Base-by-base conservation (phyloP, 2,113 vertebrate species). In the Semnornis frantzii region DNA sequence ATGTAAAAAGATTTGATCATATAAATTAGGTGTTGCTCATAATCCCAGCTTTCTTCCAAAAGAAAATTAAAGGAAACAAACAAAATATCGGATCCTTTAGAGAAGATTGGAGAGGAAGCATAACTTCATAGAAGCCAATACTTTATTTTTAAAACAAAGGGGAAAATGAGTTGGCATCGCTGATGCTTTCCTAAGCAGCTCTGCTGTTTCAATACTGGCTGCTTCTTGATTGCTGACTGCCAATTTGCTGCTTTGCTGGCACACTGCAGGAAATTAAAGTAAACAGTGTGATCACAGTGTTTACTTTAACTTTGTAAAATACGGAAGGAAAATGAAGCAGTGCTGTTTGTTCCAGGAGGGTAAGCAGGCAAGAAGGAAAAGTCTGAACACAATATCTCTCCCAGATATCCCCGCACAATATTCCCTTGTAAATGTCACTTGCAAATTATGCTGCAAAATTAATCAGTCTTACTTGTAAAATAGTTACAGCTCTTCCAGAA, bases 241-340 rank as follows among this genome's bases (percentile, higher is more conserved):
- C 96, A 97, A 96, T 96, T 97, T 97, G 87, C 78, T 95, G 94
- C 91, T 96, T 96, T 92, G 94, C 93, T 96, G 94, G 94, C 94
- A 95, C 87, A 92, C 89, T 95, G 82, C 91, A 96, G 94, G 93
- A 96, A 96, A 96, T 95, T 95, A 88, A 96, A 95, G 93, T 96
- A 97, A 97, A 96, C 94, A 97, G 91, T 95, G 87, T 96, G 96
- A 97, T 96, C 93, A 94, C 90, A 93, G 78, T 97, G 89, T 95
- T 97, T 97, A 94, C 92, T 96, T 96, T 92, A 96, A 96, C 95
- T 95, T 96, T 94, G 82, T 62, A 96, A 97, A 97, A 96, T 95
- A 93, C 80, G 70, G 96, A 94, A 96, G 94, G 93, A 97, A 96
- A 96, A 97, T 87, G 87, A 94, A 94, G 93, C 92, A 60, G 91